Evolutionary conservation across 2,113 vertebrate species (phyloP).

Genomic region (Ceyx margarethae): DNA sequence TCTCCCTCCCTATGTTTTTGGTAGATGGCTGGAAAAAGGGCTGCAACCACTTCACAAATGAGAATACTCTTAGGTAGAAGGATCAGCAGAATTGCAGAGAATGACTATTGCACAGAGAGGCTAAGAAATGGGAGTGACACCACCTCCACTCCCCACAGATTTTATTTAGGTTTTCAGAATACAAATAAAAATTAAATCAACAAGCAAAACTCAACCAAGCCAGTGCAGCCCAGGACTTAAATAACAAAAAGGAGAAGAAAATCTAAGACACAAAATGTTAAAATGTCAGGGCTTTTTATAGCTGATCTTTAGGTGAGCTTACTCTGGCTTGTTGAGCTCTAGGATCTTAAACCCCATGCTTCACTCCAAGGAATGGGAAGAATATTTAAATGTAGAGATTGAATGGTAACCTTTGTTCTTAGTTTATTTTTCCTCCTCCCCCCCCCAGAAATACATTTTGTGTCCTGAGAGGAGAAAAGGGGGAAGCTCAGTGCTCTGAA

Average conservation of each 20-base stretch:
- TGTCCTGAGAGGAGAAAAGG: not conserved
- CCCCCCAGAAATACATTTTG: not conserved
- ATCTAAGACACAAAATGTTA: not conserved
- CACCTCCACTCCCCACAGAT: not conserved
- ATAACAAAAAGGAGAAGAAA: slow-evolving; percentile 4
- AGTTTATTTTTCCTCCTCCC: slow-evolving; percentile 33
- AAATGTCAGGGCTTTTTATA: slow-evolving; percentile 48
- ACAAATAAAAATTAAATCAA: not conserved
- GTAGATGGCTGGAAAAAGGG: not conserved
- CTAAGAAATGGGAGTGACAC: not conserved
- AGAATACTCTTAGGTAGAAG: not conserved
- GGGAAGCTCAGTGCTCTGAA: not conserved
- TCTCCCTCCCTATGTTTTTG: not conserved
- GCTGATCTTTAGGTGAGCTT: slow-evolving; percentile 54
- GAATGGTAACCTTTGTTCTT: slow-evolving; percentile 47
- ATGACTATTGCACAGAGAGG: not conserved
- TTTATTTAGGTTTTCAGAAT: not conserved
- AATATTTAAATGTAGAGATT: slow-evolving; percentile 2
- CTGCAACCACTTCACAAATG: not conserved
- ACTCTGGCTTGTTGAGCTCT: slow-evolving; percentile 14
- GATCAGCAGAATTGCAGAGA: not conserved
- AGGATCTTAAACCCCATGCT: slow-evolving; percentile 27
- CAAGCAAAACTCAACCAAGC: not conserved
- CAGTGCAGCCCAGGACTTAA: not conserved
- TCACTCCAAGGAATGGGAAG: slow-evolving; percentile 38